Conservation (phyloP, 2,888 invertebrate genomes). For the Druceiella hillmani region DNA sequence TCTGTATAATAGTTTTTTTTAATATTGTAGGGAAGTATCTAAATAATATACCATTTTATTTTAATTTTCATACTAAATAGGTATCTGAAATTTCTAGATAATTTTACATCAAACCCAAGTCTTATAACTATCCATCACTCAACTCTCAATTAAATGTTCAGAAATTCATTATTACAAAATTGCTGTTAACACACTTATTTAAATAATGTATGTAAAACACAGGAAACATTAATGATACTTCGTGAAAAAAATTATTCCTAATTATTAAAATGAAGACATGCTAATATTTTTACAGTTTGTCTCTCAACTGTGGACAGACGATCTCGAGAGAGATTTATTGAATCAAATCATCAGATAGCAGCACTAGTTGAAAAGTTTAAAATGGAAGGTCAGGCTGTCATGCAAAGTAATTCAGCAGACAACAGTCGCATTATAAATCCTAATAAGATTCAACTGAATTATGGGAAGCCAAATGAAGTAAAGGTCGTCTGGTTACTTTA, state of each 20-base stretch:
- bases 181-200: too few relatives aligned
- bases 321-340: slow-evolving; percentile 86
- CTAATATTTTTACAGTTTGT: slow-evolving; percentile 48
- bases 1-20: not conserved
- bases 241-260: too few relatives aligned
- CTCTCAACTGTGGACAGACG: slow-evolving; percentile 57
- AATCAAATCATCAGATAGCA: slow-evolving; percentile 90
- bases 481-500: slow-evolving; percentile 66
- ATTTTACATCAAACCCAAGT: too few relatives aligned
- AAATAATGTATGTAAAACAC: too few relatives aligned
- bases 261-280: too few relatives aligned
- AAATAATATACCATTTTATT: not conserved
- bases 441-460: slow-evolving; percentile 68
- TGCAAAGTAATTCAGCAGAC: slow-evolving; percentile 56
- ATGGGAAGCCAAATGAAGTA: slow-evolving; percentile 65
- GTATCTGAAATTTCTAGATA: too few relatives aligned
- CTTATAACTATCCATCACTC: too few relatives aligned
- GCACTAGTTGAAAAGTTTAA: slow-evolving; percentile 89
- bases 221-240: too few relatives aligned
- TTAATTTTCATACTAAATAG: too few relatives aligned
- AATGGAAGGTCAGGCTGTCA: slow-evolving; percentile 71
- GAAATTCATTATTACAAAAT: too few relatives aligned
- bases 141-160: too few relatives aligned
- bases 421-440: slow-evolving; percentile 56
- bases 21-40: not conserved